phyloP scores from a whole-genome alignment of 2,888 invertebrate species.

The Dicycla oo region DNA sequence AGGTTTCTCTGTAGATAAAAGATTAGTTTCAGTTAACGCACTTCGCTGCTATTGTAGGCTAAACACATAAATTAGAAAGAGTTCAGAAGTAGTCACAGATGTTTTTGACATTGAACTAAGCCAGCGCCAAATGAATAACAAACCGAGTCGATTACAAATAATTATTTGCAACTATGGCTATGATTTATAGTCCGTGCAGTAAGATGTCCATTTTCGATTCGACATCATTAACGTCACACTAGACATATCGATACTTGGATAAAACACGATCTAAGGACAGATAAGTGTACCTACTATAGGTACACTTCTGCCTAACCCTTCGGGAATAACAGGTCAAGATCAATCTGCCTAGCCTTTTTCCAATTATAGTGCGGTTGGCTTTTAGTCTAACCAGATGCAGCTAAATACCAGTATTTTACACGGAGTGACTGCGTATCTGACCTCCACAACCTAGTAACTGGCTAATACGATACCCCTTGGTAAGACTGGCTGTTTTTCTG shows the following conservation, averaged over 20 bases:
- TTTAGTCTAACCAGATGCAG: too few species aligned
- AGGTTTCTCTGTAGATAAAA: conserved; percentile 89
- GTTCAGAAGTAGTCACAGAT: not conserved
- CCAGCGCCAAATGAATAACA: not conserved
- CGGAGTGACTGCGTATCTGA: too few species aligned
- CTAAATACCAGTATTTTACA: too few species aligned
- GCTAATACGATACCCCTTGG: too few species aligned
- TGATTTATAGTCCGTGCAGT: not conserved
- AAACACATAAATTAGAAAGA: not conserved
- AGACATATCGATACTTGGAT: not conserved
- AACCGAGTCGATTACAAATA: not conserved
- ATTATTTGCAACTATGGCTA: not conserved
- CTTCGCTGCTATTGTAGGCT: not conserved
- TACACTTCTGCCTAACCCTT: not conserved
- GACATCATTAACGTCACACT: not conserved
- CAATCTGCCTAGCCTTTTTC: too few species aligned
- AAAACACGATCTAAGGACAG: not conserved
- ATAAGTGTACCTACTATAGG: not conserved
- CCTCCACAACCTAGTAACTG: too few species aligned
- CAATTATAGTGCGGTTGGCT: too few species aligned
- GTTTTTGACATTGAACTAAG: not conserved
- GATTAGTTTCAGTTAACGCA: not conserved
- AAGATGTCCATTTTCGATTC: not conserved
- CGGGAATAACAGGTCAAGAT: not conserved
- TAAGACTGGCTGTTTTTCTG: too few species aligned